Conservation (phyloP, 2,888 invertebrate species). For the Punctoribates punctum region DNA sequence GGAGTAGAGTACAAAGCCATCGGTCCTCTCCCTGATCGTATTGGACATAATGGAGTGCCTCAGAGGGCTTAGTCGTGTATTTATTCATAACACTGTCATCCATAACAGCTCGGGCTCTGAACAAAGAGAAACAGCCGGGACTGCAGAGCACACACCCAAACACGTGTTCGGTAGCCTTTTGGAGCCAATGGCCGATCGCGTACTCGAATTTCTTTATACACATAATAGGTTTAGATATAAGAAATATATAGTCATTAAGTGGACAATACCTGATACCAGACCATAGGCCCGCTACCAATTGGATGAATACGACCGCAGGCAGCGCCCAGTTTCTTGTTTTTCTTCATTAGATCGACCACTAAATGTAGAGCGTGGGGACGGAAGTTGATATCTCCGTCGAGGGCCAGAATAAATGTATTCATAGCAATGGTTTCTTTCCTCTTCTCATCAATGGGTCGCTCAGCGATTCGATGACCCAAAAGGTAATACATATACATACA, state of each 20-base stretch:
- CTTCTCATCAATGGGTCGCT: conserved; percentile 58
- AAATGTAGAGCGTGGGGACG: conserved; percentile 72
- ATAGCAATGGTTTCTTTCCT: conserved; percentile 35
- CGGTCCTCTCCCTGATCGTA: conserved; percentile 80
- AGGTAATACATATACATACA: conserved; percentile 90
- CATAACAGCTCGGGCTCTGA: conserved; percentile 82
- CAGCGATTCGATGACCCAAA: conserved; percentile 65
- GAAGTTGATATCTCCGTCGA: conserved; percentile 87
- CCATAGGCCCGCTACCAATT: conserved; percentile 74
- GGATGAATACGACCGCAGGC: conserved; percentile 89
- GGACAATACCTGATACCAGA: conserved; percentile 64
- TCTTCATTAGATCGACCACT: conserved; percentile 80
- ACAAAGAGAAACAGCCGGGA: conserved; percentile 87
- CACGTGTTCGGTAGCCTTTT: conserved; percentile 85
- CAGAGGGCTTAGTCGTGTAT: conserved; percentile 70
- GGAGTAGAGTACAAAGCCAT: conserved; percentile 94
- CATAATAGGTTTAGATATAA: too few species aligned
- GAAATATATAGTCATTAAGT: background rate
- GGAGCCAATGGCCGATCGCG: conserved; percentile 87
- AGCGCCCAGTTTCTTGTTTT: conserved; percentile 70
- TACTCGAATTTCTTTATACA: conserved; percentile 80
- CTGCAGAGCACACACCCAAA: conserved; percentile 85
- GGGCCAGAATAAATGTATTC: conserved; percentile 75
- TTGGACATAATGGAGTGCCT: conserved; percentile 57
- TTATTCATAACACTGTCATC: conserved; percentile 83